Percentiles rank a stretch among this genome's conserved stretches.
Conservation (phyloP, 1,140 invertebrate genomes). For the Brachionus plicatilis region DNA sequence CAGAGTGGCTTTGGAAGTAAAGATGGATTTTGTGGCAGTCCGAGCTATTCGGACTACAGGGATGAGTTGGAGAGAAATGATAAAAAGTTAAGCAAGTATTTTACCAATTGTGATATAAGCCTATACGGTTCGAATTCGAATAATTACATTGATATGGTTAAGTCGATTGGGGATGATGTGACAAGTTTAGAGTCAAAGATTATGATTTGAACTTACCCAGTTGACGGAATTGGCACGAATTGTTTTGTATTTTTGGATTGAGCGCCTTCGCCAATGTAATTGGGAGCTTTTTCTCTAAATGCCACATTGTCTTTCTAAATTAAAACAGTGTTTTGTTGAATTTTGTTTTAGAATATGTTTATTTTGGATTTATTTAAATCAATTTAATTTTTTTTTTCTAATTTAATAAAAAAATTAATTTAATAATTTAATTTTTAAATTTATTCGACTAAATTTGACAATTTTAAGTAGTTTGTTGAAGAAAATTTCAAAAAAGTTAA, state of each 20-base stretch:
- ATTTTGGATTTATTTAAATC: neutral
- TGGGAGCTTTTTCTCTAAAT: constrained; percentile 35
- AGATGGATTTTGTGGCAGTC: neutral
- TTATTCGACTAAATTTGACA: too few relatives aligned
- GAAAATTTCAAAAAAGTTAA: too few relatives aligned
- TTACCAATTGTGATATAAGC: neutral
- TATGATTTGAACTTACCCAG: constrained; percentile 19
- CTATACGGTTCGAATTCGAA: neutral
- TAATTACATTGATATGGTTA: constrained; percentile 7
- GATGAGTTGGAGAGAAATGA: neutral
- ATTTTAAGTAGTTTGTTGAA: too few relatives aligned
- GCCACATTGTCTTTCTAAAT: constrained; percentile 29
- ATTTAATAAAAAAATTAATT: neutral
- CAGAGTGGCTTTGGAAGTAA: neutral
- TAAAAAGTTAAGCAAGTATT: neutral
- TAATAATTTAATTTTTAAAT: too few relatives aligned
- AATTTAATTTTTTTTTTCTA: neutral
- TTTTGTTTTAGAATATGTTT: neutral
- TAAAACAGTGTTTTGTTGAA: neutral
- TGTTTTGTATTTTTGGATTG: constrained; percentile 7
- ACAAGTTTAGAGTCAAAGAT: neutral
- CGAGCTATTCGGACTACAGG: neutral
- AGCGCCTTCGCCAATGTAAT: constrained; percentile 34
- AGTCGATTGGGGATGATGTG: neutral
- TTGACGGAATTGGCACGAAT: constrained; percentile 15